These are phyloP conservation scores for Steromphala cineraria DNA, from an alignment of 2,888 invertebrate species.

Conservation along the genomic window DNA sequence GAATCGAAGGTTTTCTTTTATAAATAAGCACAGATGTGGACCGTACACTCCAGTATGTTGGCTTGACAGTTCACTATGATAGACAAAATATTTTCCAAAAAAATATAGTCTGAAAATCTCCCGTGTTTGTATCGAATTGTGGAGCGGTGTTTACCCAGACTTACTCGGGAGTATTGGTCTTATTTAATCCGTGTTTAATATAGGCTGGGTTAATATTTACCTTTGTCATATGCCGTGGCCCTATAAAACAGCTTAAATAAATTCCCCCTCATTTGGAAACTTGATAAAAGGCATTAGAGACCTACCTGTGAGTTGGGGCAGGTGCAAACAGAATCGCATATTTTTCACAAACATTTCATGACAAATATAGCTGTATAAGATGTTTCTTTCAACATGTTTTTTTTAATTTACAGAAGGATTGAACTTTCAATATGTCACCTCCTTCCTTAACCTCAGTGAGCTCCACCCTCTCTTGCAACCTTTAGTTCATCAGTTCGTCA, in stretches of 20 bases:
- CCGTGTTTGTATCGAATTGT: background rate
- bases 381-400: background rate
- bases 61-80: no score
- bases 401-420: background rate
- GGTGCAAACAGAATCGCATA: background rate
- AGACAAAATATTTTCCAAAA: no score
- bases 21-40: no score
- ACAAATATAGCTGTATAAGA: background rate
- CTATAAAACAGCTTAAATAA: conserved; percentile 2
- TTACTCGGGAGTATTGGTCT: background rate
- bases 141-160: background rate
- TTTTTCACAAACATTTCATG: background rate
- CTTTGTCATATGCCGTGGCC: background rate
- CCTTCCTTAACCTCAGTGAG: background rate
- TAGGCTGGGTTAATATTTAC: background rate
- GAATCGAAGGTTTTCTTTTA: no score
- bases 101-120: no score
- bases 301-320: background rate
- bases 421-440: background rate
- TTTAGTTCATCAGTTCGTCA: no score
- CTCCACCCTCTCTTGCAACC: no score
- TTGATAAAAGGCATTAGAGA: background rate
- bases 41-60: no score
- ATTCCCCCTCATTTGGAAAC: background rate
- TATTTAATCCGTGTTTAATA: background rate